Evolutionary conservation across 2,797 vertebrate species (phyloP), one percentile per base, ranked within the genome.

Genomic region (Sternotherus odoratus): DNA sequence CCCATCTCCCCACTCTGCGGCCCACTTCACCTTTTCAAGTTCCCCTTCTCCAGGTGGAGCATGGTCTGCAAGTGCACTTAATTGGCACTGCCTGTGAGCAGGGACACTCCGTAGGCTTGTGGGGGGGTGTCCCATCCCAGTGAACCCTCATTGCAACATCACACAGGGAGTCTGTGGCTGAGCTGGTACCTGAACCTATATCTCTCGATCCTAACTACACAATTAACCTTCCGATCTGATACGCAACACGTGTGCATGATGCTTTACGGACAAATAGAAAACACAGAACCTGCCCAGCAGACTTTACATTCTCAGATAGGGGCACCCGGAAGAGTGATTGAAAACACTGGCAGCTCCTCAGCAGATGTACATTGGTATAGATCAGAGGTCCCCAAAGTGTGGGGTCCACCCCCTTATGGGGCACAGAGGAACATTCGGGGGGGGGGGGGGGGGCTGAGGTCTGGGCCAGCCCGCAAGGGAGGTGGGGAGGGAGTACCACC

Each of bases 101-200:
- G 19, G n/a, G 63, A 36, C 63, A 39, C 63, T 39, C 63, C 5
- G 39, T 21, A 39, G 63, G 9, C 63, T 23, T 36, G 63, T 10
- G 60, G 16, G 60, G 15, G 33, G 33, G n/a, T 10, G 60, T n/a
- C 33, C 60, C n/a, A 36, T 21, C 33, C 9, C 63, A 66, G 23
- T 21, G 33, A 36, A 66, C 63, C 8, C 16, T 69, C 93, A 91
- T 91, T 84, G 33, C 46, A 94, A 93, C 87, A 6, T 2, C 54
- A 63, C 8, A 92, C 69, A 88, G 66, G 51, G 94, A 92, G 85
- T 77, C 60, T 85, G 79, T 89, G 86, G 88, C 77, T 90, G 48
- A 91, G 51, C 3, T 93, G 54, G 66, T 90, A 92, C 39, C 39
- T 83, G 83, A 74, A 96, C 43, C 8, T 39, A 39, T 10, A 24